Conservation (phyloP, 1,140 invertebrate species). For the Drosophila malerkotliana region DNA sequence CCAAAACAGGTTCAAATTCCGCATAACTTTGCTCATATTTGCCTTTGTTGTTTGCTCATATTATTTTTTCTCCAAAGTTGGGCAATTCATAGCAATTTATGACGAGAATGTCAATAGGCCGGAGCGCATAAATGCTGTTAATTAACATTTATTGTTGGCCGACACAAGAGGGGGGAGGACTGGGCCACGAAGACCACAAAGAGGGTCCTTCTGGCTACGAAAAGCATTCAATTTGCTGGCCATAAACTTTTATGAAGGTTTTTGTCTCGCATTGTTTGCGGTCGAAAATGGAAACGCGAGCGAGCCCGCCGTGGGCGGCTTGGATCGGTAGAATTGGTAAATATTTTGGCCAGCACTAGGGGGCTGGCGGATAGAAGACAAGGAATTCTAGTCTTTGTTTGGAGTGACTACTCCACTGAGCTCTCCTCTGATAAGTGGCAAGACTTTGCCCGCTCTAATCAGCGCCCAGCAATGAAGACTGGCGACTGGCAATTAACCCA, state of each 20-base stretch:
- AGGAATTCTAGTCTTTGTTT: conserved; percentile 19
- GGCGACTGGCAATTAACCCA: conserved; percentile 76
- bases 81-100: conserved; percentile 25
- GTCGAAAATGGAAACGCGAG: conserved; percentile 29
- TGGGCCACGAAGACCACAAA: conserved; percentile 24
- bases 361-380: conserved; percentile 4
- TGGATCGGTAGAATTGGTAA: not conserved
- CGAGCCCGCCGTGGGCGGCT: conserved; percentile 26
- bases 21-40: conserved; percentile 13
- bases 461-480: conserved; percentile 46
- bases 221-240: conserved; percentile 67
- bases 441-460: conserved; percentile 48
- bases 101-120: conserved; percentile 71
- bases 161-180: conserved; percentile 36
- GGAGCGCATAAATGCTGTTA: conserved; percentile 71
- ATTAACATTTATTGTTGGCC: conserved; percentile 80
- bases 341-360: not conserved
- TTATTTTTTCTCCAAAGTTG: conserved; percentile 41
- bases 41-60: conserved; percentile 26
- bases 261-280: conserved; percentile 39
- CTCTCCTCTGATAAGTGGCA: conserved; percentile 38
- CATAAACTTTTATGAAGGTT: conserved; percentile 64
- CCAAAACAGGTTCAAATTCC: conserved; percentile 52
- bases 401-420: not conserved
- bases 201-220: conserved; percentile 42